Evolutionary conservation across 2,113 vertebrate genomes (phyloP), one percentile per base, ranked within the genome.

Genomic region (Psettodes erumei): DNA sequence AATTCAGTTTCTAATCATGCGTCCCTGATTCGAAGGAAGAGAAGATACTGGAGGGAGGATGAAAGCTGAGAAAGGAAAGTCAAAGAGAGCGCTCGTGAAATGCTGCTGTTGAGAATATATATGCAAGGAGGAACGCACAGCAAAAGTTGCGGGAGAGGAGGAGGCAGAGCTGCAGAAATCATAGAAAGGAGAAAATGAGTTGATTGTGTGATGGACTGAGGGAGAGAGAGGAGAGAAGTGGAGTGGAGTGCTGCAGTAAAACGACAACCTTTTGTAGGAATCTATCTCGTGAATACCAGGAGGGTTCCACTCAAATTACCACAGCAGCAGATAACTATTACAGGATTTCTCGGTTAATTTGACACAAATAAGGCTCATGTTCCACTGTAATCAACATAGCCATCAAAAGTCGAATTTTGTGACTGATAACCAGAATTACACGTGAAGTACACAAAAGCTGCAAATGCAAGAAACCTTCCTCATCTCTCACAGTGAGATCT

Each of bases 371-470:
- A 63, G 27, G 32, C 50, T 54, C 45, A 1, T 18, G n/a, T 37
- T 61, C 23, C 54, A 27, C 35, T 60, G 47, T 66, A 70, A 74
- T 80, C 61, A 83, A 59, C 56, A 9, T n/a, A 66, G 72, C n/a
- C 23, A 38, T 54, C n/a, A 53, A 37, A 47, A 35, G 54, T 65
- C 21, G 28, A 1, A 63, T 68, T 60, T 16, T 50, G 42, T 45
- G 37, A 56, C 19, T 40, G n/a, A n/a, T n/a, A n/a, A n/a, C n/a
- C n/a, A 19, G 21, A 38, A 75, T 37, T n/a, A 0, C 43, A 40
- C 4, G 47, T 7, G 1, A 1, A 48, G 33, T 15, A 50, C 3
- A 11, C 1, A 42, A 19, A 59, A 51, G 19, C 30, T 16, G 13
- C 16, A 38, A 55, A 51, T 27, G 23, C 28, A 11, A 27, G 16